Evolutionary conservation across 2,888 invertebrate species (phyloP).

Genomic region (Rambutsinella grinnellia): DNA sequence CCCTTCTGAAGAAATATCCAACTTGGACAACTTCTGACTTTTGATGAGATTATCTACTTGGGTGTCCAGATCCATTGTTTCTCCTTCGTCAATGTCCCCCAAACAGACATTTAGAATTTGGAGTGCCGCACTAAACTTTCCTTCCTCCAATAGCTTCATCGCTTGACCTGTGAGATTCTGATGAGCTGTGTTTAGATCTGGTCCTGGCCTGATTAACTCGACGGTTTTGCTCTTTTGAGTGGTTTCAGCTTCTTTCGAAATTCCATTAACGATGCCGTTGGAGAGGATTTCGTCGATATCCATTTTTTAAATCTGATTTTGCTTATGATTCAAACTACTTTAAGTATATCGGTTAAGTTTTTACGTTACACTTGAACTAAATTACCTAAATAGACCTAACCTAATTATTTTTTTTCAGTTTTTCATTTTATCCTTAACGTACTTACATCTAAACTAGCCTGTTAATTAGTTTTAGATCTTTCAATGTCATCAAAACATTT

Average conservation of each 20-base stretch:
- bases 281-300: no score
- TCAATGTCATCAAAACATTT: no score
- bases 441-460: no score
- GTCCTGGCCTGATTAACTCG: background rate
- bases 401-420: no score
- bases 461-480: no score
- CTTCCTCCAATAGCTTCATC: slow-evolving; percentile 48
- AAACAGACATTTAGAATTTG: slow-evolving; percentile 59
- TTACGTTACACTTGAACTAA: no score
- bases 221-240: background rate
- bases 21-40: background rate
- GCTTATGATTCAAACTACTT: no score
- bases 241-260: background rate
- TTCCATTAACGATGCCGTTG: slow-evolving; percentile 5
- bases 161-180: slow-evolving; percentile 56
- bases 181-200: no score
- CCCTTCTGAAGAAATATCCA: background rate
- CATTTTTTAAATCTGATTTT: no score
- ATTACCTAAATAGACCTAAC: no score
- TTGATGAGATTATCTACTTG: slow-evolving; percentile 35
- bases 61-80: slow-evolving; percentile 28
- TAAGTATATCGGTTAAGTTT: no score
- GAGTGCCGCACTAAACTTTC: slow-evolving; percentile 52
- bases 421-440: no score
- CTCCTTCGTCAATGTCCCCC: slow-evolving; percentile 49